A percentile compares a stretch with the other conserved stretches of the same genome.
Evolutionary conservation across 2,113 vertebrate species (phyloP).

Genomic region (Seriola dumerili): DNA sequence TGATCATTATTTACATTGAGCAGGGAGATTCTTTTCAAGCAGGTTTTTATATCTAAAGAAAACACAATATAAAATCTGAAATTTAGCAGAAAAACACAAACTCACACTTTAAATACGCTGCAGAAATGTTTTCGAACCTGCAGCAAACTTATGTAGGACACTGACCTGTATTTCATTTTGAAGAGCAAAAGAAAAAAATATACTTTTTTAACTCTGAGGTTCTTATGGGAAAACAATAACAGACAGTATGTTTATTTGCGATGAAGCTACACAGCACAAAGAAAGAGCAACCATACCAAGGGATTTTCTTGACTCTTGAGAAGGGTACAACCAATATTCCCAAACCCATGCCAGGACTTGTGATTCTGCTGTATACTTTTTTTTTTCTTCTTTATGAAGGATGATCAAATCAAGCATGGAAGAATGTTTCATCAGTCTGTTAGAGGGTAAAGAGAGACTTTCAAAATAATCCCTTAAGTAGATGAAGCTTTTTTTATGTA

Average conservation of each 20-base stretch:
- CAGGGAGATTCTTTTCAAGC: not conserved
- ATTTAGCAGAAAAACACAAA: constrained; percentile 33
- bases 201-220: constrained; percentile 77
- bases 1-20: constrained; percentile 53
- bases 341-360: constrained; percentile 80
- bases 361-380: constrained; percentile 70
- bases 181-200: constrained; percentile 73
- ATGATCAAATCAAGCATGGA: constrained; percentile 82
- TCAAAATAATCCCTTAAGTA: constrained; percentile 84
- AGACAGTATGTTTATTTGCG: constrained; percentile 85
- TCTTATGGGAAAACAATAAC: constrained; percentile 83
- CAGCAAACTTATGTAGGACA: constrained; percentile 83
- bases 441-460: constrained; percentile 82
- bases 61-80: constrained; percentile 18
- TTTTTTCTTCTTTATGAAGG: constrained; percentile 71
- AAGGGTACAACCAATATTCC: constrained; percentile 84
- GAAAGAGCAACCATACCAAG: constrained; percentile 76
- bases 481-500: constrained; percentile 67
- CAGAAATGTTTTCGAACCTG: constrained; percentile 75
- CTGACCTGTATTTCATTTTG: constrained; percentile 84
- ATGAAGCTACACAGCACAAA: constrained; percentile 81
- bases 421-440: constrained; percentile 80
- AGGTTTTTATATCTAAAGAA: not conserved
- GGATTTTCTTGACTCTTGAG: constrained; percentile 81
- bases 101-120: constrained; percentile 46